Conservation (phyloP, 2,113 vertebrate species). For the Crotophaga sulcirostris region DNA sequence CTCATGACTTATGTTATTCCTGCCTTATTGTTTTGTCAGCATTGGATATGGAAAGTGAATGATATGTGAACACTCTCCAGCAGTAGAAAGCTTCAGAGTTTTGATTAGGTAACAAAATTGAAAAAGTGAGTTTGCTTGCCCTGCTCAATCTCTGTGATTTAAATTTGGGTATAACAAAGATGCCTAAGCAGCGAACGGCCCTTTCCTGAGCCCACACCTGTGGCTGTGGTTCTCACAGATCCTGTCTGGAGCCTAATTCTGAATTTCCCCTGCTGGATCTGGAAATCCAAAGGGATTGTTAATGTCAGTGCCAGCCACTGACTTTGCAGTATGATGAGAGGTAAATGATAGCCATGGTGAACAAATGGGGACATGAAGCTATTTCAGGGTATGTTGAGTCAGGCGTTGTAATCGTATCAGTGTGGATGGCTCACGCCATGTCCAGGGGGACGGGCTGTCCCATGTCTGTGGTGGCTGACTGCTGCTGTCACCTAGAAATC, state of each 20-base stretch:
- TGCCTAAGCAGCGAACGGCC: neutral
- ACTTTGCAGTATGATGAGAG: neutral
- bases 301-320: neutral
- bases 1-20: conserved; percentile 41
- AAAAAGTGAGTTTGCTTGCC: conserved; percentile 53
- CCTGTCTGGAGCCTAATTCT: neutral
- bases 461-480: neutral
- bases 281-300: neutral
- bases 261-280: neutral
- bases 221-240: neutral
- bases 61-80: conserved; percentile 64
- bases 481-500: neutral
- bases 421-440: rapidly evolving
- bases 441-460: neutral
- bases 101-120: conserved; percentile 62
- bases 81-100: conserved; percentile 59
- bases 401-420: neutral
- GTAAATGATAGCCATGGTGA: neutral
- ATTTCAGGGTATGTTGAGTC: neutral
- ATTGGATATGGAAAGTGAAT: conserved; percentile 66
- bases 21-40: conserved; percentile 64
- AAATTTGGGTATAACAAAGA: conserved; percentile 12
- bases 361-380: neutral
- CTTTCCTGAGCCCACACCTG: neutral
- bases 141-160: conserved; percentile 34